phyloP scores from a whole-genome alignment of 2,797 vertebrate genomes.

The Zonotrichia albicollis region DNA sequence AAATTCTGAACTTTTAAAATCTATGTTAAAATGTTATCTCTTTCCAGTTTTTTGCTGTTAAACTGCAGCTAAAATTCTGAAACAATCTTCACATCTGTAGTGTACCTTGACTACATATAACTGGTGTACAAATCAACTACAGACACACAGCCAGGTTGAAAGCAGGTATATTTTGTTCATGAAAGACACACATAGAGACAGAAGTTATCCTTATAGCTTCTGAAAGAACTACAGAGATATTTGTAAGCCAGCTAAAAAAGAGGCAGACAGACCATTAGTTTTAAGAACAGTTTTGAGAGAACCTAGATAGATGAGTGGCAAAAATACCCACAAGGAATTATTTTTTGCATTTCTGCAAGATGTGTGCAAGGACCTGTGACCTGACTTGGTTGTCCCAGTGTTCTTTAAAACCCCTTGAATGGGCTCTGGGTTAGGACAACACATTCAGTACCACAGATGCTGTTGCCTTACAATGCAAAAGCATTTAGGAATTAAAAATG shows the following conservation, averaged over 20 bases:
- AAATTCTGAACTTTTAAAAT: neutral
- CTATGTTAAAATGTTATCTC: neutral
- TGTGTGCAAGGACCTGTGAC: accelerated
- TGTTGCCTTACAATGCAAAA: neutral
- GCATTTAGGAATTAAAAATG: neutral
- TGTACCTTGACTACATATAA: neutral
- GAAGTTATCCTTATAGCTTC: neutral
- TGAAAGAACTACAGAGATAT: neutral
- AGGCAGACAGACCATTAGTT: neutral
- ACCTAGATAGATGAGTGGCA: neutral
- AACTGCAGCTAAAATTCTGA: neutral
- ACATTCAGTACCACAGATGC: neutral
- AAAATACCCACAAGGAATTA: neutral
- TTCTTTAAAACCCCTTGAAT: neutral
- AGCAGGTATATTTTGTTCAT: neutral
- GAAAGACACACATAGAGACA: neutral
- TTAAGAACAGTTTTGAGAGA: neutral
- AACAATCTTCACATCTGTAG: neutral
- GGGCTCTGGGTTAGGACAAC: neutral
- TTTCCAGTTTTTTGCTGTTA: neutral
- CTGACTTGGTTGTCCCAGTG: neutral
- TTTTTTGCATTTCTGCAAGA: neutral
- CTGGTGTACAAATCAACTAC: neutral
- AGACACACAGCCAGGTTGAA: slow-evolving; percentile 15
- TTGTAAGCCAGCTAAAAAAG: neutral